A percentile compares a stretch with the other conserved stretches of the same genome.
Evolutionary conservation across 2,113 vertebrate genomes (phyloP).

Genomic region (Nothoprocta pentlandii): DNA sequence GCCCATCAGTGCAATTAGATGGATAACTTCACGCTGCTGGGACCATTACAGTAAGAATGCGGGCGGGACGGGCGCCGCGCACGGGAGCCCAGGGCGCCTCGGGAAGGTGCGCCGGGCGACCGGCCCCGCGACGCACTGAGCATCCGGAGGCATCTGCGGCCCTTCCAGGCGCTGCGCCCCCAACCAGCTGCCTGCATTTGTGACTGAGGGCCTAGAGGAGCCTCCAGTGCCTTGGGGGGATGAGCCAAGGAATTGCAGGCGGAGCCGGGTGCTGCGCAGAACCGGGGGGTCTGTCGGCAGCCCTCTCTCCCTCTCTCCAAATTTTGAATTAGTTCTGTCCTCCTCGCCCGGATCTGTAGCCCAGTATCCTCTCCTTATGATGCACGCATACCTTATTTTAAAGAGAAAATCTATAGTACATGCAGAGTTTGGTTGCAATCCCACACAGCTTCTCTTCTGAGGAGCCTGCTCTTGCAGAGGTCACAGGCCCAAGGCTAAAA

Average conservation of each 20-base stretch:
- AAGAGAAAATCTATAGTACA: not conserved
- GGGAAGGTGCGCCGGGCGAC: too few species aligned
- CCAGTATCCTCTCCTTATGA: not conserved
- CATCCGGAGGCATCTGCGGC: too few species aligned
- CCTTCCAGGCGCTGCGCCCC: not conserved
- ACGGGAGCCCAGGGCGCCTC: too few species aligned
- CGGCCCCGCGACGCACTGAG: too few species aligned
- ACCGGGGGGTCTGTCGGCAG: not conserved
- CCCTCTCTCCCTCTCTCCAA: not conserved
- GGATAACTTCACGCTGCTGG: not conserved
- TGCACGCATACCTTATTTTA: not conserved
- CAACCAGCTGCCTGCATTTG: not conserved
- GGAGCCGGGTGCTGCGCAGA: not conserved
- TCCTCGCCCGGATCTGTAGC: not conserved
- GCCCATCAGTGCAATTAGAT: not conserved
- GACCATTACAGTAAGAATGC: not conserved
- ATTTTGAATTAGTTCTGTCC: not conserved
- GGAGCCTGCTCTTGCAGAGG: not conserved
- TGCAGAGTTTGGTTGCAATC: not conserved
- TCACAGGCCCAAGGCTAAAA: not conserved
- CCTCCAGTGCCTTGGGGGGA: not conserved
- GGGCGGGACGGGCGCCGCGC: too few species aligned
- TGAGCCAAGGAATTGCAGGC: not conserved
- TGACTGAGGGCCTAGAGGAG: not conserved
- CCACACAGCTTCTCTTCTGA: not conserved